A percentile compares a stretch with the other conserved stretches of the same genome.
Conservation (phyloP, 1,140 invertebrate genomes). For the Sinella curviseta region DNA sequence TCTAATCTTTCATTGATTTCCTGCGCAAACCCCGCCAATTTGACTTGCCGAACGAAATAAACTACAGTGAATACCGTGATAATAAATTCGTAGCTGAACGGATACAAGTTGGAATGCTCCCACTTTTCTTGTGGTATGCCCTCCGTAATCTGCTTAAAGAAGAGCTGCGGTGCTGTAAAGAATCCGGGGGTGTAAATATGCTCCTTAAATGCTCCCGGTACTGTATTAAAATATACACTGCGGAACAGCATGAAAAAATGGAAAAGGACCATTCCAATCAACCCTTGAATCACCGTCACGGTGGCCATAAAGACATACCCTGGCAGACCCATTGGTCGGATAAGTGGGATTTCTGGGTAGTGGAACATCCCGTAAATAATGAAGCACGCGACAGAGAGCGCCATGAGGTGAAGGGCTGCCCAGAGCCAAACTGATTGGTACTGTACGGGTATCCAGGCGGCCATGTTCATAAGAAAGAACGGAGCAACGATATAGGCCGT, state of each 20-base stretch:
- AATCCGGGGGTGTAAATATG: neutral
- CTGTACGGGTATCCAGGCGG: neutral
- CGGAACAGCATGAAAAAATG: neutral
- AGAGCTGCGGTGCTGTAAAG: neutral
- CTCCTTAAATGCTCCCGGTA: neutral
- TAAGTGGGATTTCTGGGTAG: neutral
- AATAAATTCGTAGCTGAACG: neutral
- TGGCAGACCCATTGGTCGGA: neutral
- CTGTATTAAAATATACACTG: neutral
- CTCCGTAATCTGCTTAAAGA: neutral
- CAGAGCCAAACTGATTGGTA: neutral
- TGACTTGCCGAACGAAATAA: neutral
- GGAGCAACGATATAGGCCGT: neutral
- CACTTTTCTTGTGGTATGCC: neutral
- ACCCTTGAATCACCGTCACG: neutral
- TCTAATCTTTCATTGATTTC: neutral
- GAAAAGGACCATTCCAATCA: neutral
- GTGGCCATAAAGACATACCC: neutral
- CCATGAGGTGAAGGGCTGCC: neutral
- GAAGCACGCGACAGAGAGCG: neutral
- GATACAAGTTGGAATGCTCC: neutral
- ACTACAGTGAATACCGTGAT: neutral
- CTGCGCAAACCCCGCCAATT: neutral
- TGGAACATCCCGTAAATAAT: neutral
- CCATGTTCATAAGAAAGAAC: neutral